Conservation (phyloP, 2,888 invertebrate genomes). For the Euzetes globulus region DNA sequence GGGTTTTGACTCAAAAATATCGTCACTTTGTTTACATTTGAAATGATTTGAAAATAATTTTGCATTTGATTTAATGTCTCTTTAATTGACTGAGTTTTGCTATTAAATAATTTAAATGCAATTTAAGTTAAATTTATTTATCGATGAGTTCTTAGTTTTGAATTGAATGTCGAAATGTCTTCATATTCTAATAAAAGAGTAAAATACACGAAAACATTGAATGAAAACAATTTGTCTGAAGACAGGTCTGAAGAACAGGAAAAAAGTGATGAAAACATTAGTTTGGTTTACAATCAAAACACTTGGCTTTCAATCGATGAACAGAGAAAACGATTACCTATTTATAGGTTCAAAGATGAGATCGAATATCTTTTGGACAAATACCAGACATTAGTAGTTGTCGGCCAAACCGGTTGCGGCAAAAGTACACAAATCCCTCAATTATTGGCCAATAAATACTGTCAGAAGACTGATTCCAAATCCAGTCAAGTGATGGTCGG, state of each 20-base stretch:
- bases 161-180: too few species aligned
- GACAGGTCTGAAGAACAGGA: neutral
- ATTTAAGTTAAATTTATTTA: too few species aligned
- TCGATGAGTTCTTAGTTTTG: too few species aligned
- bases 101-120: too few species aligned
- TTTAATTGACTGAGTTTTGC: too few species aligned
- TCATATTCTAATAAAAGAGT: too few species aligned
- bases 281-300: conserved; percentile 59
- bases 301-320: conserved; percentile 71
- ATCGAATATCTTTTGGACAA: conserved; percentile 75
- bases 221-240: neutral
- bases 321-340: conserved; percentile 40
- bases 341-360: conserved; percentile 39
- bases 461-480: neutral
- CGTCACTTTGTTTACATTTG: too few species aligned
- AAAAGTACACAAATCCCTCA: conserved; percentile 92
- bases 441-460: conserved; percentile 77
- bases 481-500: conserved; percentile 57
- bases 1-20: too few species aligned
- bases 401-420: conserved; percentile 91
- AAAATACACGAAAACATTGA: neutral
- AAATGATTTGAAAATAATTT: too few species aligned
- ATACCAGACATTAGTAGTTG: conserved; percentile 71
- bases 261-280: neutral
- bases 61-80: too few species aligned